Percentiles rank a stretch among this genome's conserved stretches.
phyloP scores from a whole-genome alignment of 2,888 invertebrate genomes.

The Urechis unicinctus region DNA sequence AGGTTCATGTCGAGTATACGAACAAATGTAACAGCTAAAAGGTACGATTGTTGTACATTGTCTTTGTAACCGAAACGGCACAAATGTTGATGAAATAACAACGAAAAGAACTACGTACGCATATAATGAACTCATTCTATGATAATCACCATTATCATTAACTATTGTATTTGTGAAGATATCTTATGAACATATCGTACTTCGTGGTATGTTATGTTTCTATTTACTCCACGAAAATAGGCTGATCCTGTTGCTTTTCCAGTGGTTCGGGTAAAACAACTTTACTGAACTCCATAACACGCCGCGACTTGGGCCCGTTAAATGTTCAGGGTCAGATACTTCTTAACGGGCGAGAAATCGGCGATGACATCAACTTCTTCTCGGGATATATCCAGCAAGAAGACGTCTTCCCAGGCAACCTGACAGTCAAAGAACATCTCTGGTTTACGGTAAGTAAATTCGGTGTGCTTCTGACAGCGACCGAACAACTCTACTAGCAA shows the following conservation, averaged over 20 bases:
- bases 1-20: too few species aligned
- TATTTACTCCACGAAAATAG: too few species aligned
- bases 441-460: constrained; percentile 79
- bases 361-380: constrained; percentile 53
- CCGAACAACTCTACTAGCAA: neutral
- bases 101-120: too few species aligned
- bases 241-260: constrained; percentile 22
- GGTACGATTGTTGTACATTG: too few species aligned
- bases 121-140: too few species aligned
- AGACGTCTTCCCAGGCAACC: constrained; percentile 82
- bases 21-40: too few species aligned
- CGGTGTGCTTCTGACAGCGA: neutral
- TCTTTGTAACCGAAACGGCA: too few species aligned
- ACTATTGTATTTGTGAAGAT: too few species aligned
- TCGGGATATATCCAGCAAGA: constrained; percentile 84
- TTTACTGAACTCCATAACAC: constrained; percentile 79
- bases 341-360: constrained; percentile 61
- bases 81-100: too few species aligned
- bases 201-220: too few species aligned
- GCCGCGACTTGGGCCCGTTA: constrained; percentile 59
- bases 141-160: too few species aligned
- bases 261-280: constrained; percentile 91
- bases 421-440: constrained; percentile 84
- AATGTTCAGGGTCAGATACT: constrained; percentile 38
- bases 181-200: too few species aligned